Conservation (phyloP, 2,113 vertebrate genomes). For the Eulacestoma nigropectus region DNA sequence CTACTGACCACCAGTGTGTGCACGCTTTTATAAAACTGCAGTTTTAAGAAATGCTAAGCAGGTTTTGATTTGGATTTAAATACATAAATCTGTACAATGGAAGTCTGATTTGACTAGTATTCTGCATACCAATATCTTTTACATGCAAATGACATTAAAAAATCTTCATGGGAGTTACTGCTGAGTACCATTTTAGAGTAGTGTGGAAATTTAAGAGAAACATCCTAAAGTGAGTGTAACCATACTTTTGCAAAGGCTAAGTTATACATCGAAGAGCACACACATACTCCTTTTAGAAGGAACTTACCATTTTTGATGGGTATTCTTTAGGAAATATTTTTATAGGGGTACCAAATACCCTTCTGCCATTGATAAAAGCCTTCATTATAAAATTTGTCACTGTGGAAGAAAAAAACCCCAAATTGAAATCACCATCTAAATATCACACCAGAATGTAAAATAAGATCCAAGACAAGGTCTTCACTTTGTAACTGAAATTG, state of each 20-base stretch:
- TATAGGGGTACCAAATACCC: conserved; percentile 85
- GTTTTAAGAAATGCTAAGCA: neutral
- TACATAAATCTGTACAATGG: neutral
- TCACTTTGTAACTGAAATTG: neutral
- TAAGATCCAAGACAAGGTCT: neutral
- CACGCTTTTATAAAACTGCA: neutral
- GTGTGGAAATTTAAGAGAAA: neutral
- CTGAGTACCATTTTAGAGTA: no score
- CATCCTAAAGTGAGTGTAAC: neutral
- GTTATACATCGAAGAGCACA: neutral
- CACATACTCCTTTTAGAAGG: neutral
- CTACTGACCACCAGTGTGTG: neutral
- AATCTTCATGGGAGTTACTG: no score
- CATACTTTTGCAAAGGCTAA: neutral
- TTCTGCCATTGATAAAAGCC: conserved; percentile 92
- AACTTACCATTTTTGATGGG: conserved; percentile 83
- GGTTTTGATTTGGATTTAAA: neutral
- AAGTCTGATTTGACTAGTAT: neutral
- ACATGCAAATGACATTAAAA: neutral
- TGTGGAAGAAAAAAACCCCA: conserved; percentile 36
- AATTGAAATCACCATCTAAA: neutral
- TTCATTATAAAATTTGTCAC: conserved; percentile 99
- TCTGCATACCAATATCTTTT: neutral
- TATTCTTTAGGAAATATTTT: conserved; percentile 80
- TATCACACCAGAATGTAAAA: neutral